These are phyloP conservation scores for Zeuzera pyrina DNA, from an alignment of 2,888 invertebrate genomes.

Conservation along the genomic window DNA sequence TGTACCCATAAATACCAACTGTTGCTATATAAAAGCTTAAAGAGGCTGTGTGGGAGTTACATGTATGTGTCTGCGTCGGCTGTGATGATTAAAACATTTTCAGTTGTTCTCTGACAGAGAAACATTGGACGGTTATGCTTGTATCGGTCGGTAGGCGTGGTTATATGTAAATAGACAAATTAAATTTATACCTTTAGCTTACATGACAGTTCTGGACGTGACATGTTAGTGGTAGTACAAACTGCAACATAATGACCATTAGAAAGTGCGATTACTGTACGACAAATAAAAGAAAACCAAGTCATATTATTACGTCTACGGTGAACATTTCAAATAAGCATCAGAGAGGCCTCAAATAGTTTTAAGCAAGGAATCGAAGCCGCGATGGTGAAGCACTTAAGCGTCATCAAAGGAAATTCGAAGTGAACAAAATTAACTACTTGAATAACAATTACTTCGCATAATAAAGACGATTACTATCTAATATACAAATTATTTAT, in stretches of 20 bases:
- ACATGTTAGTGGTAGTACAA: slow-evolving; percentile 74
- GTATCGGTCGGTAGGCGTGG: slow-evolving; percentile 52
- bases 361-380: slow-evolving; percentile 66
- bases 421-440: slow-evolving; percentile 25
- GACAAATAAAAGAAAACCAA: slow-evolving; percentile 71
- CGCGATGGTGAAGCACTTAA: slow-evolving; percentile 66
- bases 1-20: slow-evolving; percentile 70
- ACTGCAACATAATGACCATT: slow-evolving; percentile 74
- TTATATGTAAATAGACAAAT: slow-evolving; percentile 68
- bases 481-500: slow-evolving; percentile 3
- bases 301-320: slow-evolving; percentile 63
- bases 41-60: slow-evolving; percentile 67
- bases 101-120: slow-evolving; percentile 40
- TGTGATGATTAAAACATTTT: slow-evolving; percentile 42
- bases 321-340: slow-evolving; percentile 66
- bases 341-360: slow-evolving; percentile 65
- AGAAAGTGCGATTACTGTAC: slow-evolving; percentile 73
- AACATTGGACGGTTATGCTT: slow-evolving; percentile 57
- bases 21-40: slow-evolving; percentile 64
- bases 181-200: slow-evolving; percentile 71
- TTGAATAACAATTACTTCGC: background rate
- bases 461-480: background rate
- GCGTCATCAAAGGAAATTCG: slow-evolving; percentile 51
- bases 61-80: slow-evolving; percentile 59
- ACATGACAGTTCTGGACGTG: slow-evolving; percentile 73